These are phyloP conservation scores for Rhabdomys dilectus DNA, from an alignment of 2,113 vertebrate genomes.

Conservation along the genomic window DNA sequence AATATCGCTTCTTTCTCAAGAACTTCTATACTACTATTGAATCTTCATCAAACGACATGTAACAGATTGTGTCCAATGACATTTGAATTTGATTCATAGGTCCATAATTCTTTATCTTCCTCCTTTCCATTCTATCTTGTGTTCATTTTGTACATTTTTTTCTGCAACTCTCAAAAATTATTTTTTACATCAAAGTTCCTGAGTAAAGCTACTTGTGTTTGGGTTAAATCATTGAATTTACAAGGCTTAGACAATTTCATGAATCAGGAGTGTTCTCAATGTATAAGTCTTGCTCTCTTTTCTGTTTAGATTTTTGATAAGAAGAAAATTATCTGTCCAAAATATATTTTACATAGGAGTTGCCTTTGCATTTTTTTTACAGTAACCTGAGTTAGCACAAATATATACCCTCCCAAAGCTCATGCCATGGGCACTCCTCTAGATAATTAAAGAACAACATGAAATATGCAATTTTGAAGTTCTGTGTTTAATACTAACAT, in stretches of 20 bases:
- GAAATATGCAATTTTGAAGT: background rate
- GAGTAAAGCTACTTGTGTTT: background rate
- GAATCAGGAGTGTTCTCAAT: background rate
- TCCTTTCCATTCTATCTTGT: background rate
- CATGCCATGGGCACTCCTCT: background rate
- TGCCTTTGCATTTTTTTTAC: background rate
- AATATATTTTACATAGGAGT: background rate
- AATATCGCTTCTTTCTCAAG: background rate
- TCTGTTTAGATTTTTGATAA: background rate
- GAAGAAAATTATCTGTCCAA: background rate
- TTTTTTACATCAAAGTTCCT: background rate
- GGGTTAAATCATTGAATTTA: background rate
- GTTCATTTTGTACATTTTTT: background rate
- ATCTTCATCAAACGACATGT: background rate
- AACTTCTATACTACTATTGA: background rate
- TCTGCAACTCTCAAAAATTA: too few relatives aligned
- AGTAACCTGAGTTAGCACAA: background rate
- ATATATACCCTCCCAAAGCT: background rate
- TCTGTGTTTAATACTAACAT: background rate
- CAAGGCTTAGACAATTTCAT: background rate
- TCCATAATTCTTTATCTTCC: background rate
- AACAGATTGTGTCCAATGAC: background rate
- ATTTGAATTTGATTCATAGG: background rate
- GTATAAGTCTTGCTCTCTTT: background rate
- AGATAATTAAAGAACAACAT: slow-evolving; percentile 29